Base-by-base conservation (phyloP, 2,113 vertebrate species). In the Zosterops borbonicus region DNA sequence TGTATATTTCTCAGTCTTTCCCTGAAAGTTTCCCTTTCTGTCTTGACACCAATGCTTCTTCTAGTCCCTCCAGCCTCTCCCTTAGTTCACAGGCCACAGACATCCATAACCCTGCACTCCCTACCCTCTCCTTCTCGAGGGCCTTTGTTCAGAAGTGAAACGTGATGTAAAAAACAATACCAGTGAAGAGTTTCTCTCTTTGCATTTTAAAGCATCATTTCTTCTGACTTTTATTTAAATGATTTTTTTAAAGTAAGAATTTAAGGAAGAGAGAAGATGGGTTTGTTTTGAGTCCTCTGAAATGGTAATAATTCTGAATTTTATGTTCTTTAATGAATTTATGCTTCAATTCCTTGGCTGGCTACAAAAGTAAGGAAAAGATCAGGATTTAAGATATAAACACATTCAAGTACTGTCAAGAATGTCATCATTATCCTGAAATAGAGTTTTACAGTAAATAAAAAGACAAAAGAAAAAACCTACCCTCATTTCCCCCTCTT, bases 221-320 rank as follows among this genome's bases (percentile, higher is more conserved):
- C 39, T 83, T 80, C 28, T 69, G 78, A 73, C 28, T 85, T 92
- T 75, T 35, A 80, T 76, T 90, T 75, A 75, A 93, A 65, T 60
- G 0, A n/a, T 4, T 75, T 94, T 47, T 74, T 82, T 70, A 4
- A 28, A 64, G 16, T 49, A 78, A 46, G 31, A 53, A 69, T 77
- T 83, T 77, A 73, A 65, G 28, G 39, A 85, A 91, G 44, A 65
- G 35, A 83, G 46, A 59, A 2, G 6, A 71, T n/a, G 35, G 16
- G 18, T 44, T 67, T 88, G 17, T 42, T 79, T 60, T 75, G 33
- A 67, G 46, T 68, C 64, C n/a, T 75, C 65, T 83, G 78, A 94
- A 90, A 90, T 87, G n/a, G 14, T 73, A 93, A 83, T 91, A 64
- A 11, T 31, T 79, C 65, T 83, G 65, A 90, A 84, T 68, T 87